Percentiles rank a stretch among this genome's conserved stretches.
Evolutionary conservation across 2,113 vertebrate genomes (phyloP).

Genomic region (Platycercus adscitus): DNA sequence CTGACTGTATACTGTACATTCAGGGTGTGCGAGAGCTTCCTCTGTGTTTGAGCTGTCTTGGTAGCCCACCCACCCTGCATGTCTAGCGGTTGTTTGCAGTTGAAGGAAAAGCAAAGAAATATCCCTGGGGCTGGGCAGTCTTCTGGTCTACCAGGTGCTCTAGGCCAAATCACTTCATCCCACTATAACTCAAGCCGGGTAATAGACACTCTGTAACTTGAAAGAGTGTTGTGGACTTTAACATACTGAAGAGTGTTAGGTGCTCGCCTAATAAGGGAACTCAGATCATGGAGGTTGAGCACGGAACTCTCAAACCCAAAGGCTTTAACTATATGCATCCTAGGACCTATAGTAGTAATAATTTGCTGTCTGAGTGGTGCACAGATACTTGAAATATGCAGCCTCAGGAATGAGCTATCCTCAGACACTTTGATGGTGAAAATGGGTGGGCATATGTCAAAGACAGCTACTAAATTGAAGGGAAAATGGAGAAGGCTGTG

Average conservation of each 20-base stretch:
- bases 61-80: neutral
- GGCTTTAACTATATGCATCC: neutral
- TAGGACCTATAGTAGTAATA: neutral
- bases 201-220: neutral
- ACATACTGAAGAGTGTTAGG: neutral
- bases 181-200: fast-evolving
- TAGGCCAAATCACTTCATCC: neutral
- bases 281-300: neutral
- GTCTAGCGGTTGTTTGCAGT: neutral
- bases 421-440: neutral
- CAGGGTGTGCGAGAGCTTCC: neutral
- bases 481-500: neutral
- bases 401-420: neutral
- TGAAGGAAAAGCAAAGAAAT: neutral
- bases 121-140: neutral
- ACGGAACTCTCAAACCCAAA: neutral
- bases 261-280: neutral
- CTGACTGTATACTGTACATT: neutral
- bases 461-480: neutral
- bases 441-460: constrained; percentile 10
- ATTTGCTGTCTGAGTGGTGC: neutral
- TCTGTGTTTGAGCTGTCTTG: neutral
- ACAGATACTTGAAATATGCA: neutral
- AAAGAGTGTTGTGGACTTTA: neutral
- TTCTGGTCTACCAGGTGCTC: neutral